Evolutionary conservation across 2,888 invertebrate species (phyloP).

Genomic region (Camponotus fellah): DNA sequence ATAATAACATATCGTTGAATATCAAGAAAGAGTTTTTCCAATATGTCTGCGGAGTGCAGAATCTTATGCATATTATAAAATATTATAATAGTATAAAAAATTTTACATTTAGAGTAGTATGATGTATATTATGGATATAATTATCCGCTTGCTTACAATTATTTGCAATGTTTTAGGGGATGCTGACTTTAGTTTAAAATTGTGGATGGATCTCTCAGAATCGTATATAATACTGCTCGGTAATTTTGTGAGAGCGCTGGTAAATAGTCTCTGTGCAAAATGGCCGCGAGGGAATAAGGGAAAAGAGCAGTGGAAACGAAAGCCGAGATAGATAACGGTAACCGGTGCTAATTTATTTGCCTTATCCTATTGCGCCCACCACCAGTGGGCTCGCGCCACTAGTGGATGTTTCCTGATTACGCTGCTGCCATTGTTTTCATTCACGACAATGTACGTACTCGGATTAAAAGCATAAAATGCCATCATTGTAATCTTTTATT

Average conservation of each 20-base stretch:
- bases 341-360: conserved; percentile 69
- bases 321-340: conserved; percentile 67
- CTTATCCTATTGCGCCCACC: conserved; percentile 57
- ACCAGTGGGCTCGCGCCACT: conserved; percentile 25
- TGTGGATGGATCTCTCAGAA: conserved; percentile 64
- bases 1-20: background rate
- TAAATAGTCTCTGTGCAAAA: conserved; percentile 75
- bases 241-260: conserved; percentile 74
- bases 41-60: background rate
- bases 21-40: background rate
- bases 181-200: conserved; percentile 70
- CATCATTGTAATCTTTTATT: conserved; percentile 53
- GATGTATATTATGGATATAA: background rate
- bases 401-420: conserved; percentile 59
- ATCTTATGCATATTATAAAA: background rate
- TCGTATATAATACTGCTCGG: conserved; percentile 71
- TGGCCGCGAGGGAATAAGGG: conserved; percentile 56
- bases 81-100: background rate
- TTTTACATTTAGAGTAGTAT: background rate
- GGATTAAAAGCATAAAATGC: conserved; percentile 47
- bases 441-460: conserved; percentile 39
- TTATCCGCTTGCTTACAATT: conserved; percentile 53
- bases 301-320: conserved; percentile 40
- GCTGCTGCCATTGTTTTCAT: conserved; percentile 50
- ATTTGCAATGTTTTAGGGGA: conserved; percentile 63